A percentile compares a stretch with the other conserved stretches of the same genome.
Conservation (phyloP, 2,113 vertebrate genomes). For the Scalopus aquaticus region DNA sequence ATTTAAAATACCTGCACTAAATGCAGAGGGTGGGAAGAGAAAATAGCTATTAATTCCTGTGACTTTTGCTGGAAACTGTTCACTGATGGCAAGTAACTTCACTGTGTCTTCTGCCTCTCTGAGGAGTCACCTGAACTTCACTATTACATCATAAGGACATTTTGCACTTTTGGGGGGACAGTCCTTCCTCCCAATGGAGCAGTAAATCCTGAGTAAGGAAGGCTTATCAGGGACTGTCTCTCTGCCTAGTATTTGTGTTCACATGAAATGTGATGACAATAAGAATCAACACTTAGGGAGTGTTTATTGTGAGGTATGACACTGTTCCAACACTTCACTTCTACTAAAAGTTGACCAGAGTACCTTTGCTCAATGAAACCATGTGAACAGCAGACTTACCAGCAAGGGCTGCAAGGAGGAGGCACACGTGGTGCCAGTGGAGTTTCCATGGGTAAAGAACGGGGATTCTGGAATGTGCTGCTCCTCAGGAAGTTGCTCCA, state of each 20-base stretch:
- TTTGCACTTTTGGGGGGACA: neutral
- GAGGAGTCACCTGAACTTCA: neutral
- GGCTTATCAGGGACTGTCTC: neutral
- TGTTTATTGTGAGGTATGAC: neutral
- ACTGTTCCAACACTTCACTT: neutral
- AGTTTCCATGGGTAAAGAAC: neutral
- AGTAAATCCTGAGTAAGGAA: neutral
- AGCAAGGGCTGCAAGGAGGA: neutral
- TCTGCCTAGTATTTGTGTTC: neutral
- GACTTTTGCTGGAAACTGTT: neutral
- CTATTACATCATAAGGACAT: neutral
- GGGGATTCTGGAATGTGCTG: neutral
- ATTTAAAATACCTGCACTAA: neutral
- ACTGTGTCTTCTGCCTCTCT: neutral
- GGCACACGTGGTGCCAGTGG: accelerated
- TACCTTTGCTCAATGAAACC: neutral
- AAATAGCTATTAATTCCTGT: neutral
- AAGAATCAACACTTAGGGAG: neutral
- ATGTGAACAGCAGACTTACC: neutral
- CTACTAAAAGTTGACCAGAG: neutral
- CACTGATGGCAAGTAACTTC: neutral
- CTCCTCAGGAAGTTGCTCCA: neutral
- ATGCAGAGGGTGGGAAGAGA: neutral
- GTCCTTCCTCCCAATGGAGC: neutral
- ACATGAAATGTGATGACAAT: neutral